phyloP scores from a whole-genome alignment of 1,140 invertebrate genomes.

The Hormaphis cornu region DNA sequence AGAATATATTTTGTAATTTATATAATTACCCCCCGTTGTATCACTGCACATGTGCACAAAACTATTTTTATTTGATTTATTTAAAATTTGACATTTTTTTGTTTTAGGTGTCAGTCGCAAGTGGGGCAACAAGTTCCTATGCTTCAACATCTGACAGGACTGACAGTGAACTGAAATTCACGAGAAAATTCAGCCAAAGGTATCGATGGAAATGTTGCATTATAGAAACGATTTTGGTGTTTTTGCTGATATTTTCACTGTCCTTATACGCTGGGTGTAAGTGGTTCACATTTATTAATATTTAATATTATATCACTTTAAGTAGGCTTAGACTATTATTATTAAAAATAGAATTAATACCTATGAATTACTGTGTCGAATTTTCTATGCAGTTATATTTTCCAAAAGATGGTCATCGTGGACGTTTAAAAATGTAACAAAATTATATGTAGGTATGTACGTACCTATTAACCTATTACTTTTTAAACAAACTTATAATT shows the following conservation, averaged over 20 bases:
- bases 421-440: neutral
- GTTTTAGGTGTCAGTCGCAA: constrained; percentile 11
- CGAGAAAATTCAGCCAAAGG: constrained; percentile 65
- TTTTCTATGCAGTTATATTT: neutral
- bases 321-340: neutral
- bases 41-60: neutral
- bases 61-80: neutral
- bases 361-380: neutral
- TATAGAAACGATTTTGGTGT: constrained; percentile 67
- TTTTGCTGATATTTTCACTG: constrained; percentile 66
- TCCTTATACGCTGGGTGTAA: constrained; percentile 81
- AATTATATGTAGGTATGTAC: no score
- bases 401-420: neutral
- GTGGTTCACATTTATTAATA: constrained; percentile 43
- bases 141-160: constrained; percentile 72
- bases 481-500: no score
- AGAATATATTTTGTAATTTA: no score
- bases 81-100: neutral
- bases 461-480: no score
- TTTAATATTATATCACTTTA: neutral
- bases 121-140: constrained; percentile 42
- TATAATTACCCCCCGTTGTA: no score
- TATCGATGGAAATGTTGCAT: constrained; percentile 75
- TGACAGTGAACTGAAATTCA: constrained; percentile 76
- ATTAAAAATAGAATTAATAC: neutral